Base-by-base conservation (phyloP, 2,888 invertebrate genomes). In the Cosmia trapezina region DNA sequence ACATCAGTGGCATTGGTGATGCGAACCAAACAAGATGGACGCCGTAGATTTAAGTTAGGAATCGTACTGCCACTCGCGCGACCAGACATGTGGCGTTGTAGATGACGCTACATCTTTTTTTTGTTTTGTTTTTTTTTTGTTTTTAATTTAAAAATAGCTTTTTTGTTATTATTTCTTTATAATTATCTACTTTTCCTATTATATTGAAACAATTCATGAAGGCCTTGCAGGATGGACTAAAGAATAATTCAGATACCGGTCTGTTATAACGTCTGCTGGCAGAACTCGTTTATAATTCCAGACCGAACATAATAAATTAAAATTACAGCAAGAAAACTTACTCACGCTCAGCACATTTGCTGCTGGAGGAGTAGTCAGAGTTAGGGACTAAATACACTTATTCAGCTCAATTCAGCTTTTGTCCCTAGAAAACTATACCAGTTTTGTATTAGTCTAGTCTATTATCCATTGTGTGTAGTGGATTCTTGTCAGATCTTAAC, bases 61-160 rank as follows among this genome's bases (percentile, higher is more conserved):
- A 12, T 17, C 2, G 28, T 28, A 28, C 28, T 28, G 28, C 28
- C 3, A 28, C 28, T 3, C 28, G 28, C 28, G 28, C 28, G 28
- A 2, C 28, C 28, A 28, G 2, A 3, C 28, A 28, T 28, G 28
- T 28, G 28, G 28, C 28, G 28, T 28, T 28, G 28, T 28, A 28
- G 28, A 28, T 28, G 28, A 28, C 28, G 28, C 28, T 3, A 28
- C 28, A 28, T 2, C 28, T 28, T 28, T 28, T 28, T 28, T 28
- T 28, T 28, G n/a, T n/a, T n/a, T n/a, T n/a, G n/a, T n/a, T 28
- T 28, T 28, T 28, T 28, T 28, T 28, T 28, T 28, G 1, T 28
- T 28, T 28, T 28, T 94, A 92, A 95, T 94, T 92, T 91, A 93
- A 92, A 87, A 78, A 74, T 74, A 70, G 75, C 37, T 77, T 86